Evolutionary conservation across 1,140 invertebrate species (phyloP), one percentile per base, ranked within the genome.

Genomic region (Episyrphus balteatus): DNA sequence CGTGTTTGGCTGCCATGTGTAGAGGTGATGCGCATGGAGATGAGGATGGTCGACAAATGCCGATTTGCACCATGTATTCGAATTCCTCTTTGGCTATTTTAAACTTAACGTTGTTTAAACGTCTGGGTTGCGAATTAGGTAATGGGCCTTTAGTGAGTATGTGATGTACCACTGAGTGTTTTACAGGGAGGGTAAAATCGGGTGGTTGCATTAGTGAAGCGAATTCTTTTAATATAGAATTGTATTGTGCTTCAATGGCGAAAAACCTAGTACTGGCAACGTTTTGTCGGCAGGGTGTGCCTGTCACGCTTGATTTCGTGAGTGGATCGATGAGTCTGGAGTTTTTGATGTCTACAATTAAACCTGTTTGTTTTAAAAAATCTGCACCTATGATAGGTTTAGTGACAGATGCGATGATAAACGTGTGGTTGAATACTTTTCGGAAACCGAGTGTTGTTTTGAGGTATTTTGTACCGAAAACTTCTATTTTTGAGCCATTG

Each of bases 1-100:
- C 53, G 37, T 59, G 51, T 44, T 73, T 8, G 5, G 52, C 51
- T 8, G 62, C 65, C 38, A 76, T 58, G 47, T 71, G 64, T 10
- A 73, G 44, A 11, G 71, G 68, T 6, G 61, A 66, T 10, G 72
- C 57, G 70, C 71, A 76, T n/a, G 65, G 49, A 50, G 58, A 62
- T 13, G 55, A 55, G 0, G 67, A 69, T 5, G 55, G 63, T 7
- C 64, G 53, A 21, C 60, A 55, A n/a, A 67, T 62, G 8, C 66
- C 66, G 12, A 7, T 6, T 13, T 50, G 37, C 15, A 53, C 13
- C 19, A 53, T 9, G 13, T 11, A 41, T 31, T 41, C 15, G 26
- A 46, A 51, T 50, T 66, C 58, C 32, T 47, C 18, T 34, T 59
- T 56, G 1, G 57, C 59, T 1, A 48, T 47, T 38, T 46, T 42